Evolutionary conservation across 2,888 invertebrate genomes (phyloP), one percentile per base, ranked within the genome.

Genomic region (Phrixothrix hirtus): DNA sequence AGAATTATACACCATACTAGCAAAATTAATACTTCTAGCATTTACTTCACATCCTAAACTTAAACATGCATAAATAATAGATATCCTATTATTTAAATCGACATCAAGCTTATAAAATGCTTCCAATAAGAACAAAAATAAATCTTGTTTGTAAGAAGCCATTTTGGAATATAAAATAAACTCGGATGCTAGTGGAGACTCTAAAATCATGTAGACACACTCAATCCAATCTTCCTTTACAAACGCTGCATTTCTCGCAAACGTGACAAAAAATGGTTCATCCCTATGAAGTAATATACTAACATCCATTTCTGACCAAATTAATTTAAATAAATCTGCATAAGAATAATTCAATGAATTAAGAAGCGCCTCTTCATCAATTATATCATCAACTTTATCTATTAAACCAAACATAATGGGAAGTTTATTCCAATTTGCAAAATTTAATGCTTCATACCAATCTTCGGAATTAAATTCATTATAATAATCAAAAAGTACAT

Each of bases 1-100:
- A 36, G 95, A 96, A 10, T 89, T 92, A 0, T 95, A 96, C 60
- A 44, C 7, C 1, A 27, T 12, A 16, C 2, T 29, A 7, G 36
- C 29, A 16, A 27, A 16, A 95, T 95, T 21, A 89, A 92, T 77
- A 95, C 96, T 36, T 9, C 12, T 17, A 16, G 13, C 27, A 29
- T 35, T 27, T 5, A 36, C 27, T 2, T 9, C 9, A 15, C n/a
- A 25, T 13, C 44, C 44, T 13, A 44, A 15, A 26, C 44, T 35
- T 16, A 44, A 29, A 11, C 26, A 29, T 9, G 26, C 17, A 10
- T 34, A 12, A 15, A 44, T 26, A 5, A 44, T 27, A 1, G 27
- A n/a, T 7, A 44, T 12, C 2, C 36, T 13, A 15, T 44, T 29
- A 2, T 27, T 5, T 9, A 17, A 5, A 9, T 35, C 35, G 12